Base-by-base conservation (phyloP, 2,797 vertebrate genomes). In the Pangasius djambal region DNA sequence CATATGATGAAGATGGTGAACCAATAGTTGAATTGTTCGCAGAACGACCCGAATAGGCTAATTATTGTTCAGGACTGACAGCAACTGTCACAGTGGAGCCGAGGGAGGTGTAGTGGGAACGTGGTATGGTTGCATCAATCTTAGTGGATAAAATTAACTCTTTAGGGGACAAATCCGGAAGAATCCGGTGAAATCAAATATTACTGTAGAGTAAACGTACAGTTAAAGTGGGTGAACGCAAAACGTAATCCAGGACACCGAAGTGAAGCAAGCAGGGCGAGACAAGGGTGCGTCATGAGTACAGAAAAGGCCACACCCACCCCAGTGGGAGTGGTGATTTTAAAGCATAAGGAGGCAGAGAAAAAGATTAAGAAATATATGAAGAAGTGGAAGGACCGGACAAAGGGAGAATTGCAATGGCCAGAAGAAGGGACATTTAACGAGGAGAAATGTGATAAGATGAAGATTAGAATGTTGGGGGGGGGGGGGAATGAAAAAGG, bases 171-270 rank as follows among this genome's bases (percentile, higher is more conserved):
- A 44, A 6, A 6, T 2, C 2, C 2, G 37, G 37, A 40, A 40
- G 2, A 40, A 40, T 6, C 0, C 6, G 0, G 6, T 0, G 6
- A 44, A 6, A 44, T 6, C 0, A 44, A 6, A 6, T 7, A 44
- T 44, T 44, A 6, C 6, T 6, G 6, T 7, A 7, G 6, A 0
- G 0, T 44, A 44, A 44, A 44, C 44, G 0, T 6, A 44, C 6
- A 44, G 6, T 44, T 6, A 44, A 44, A 44, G 44, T 7, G 6
- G 44, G 6, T 0, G 0, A 0, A 44, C 44, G 6, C 44, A 44
- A 0, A 44, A 6, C 0, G 6, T 7, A 44, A 44, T 44, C 0
- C 6, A 44, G 6, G 6, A 44, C 44, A 44, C 44, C 1, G 44
- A 7, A 44, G 44, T 44, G 44, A 6, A 0, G 44, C 44, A 6